A percentile compares a stretch with the other conserved stretches of the same genome.
Evolutionary conservation across 1,140 invertebrate genomes (phyloP).

Genomic region (Sesamia nonagrioides): DNA sequence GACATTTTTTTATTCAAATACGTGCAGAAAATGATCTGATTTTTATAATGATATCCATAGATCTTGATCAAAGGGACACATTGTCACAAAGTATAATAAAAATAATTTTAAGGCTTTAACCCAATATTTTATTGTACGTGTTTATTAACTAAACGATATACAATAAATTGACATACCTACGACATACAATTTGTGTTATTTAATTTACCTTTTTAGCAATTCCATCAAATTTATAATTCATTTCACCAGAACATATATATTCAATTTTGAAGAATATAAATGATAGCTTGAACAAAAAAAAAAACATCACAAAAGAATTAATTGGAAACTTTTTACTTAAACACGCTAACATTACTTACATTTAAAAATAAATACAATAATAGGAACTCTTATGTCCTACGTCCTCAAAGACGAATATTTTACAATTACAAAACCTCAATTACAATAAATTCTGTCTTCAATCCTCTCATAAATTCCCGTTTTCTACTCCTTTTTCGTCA

Average conservation of each 20-base stretch:
- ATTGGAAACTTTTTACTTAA: background rate
- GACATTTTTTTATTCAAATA: slow-evolving; percentile 38
- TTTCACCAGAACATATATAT: too few species aligned
- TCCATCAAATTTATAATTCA: too few species aligned
- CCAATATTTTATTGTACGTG: slow-evolving; percentile 76
- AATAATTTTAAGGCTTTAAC: slow-evolving; percentile 70
- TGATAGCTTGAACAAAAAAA: too few species aligned
- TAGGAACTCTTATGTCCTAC: background rate
- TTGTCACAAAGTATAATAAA: slow-evolving; percentile 73
- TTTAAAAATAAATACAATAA: too few species aligned
- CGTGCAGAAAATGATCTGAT: slow-evolving; percentile 67
- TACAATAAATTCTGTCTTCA: background rate
- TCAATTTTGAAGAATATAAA: too few species aligned
- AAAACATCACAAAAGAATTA: too few species aligned
- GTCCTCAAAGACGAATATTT: too few species aligned
- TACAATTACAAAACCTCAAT: slow-evolving; percentile 11
- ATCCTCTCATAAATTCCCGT: background rate
- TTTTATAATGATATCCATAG: slow-evolving; percentile 57
- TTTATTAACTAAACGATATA: slow-evolving; percentile 80
- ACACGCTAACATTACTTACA: background rate
- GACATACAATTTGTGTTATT: slow-evolving; percentile 56
- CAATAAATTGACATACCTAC: slow-evolving; percentile 77
- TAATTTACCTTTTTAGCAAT: slow-evolving; percentile 1
- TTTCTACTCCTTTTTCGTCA: too few species aligned
- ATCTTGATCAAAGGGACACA: slow-evolving; percentile 60